These are phyloP conservation scores for Raphicerus campestris DNA, from an alignment of 2,113 vertebrate genomes.

Conservation along the genomic window DNA sequence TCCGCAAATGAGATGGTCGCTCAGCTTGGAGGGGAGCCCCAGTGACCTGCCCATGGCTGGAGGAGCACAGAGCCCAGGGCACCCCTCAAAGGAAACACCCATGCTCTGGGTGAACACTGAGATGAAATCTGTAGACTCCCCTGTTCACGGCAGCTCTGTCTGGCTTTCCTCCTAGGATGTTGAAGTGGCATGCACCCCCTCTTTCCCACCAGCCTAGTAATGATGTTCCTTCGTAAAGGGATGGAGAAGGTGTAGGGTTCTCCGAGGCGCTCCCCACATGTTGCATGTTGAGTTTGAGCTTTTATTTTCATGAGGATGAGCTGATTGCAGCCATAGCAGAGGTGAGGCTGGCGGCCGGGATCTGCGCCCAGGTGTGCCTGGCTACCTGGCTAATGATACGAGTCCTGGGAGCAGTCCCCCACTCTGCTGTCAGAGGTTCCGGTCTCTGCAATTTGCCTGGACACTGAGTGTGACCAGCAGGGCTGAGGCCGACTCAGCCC, in stretches of 20 bases:
- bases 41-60: not conserved
- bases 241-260: not conserved
- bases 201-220: not conserved
- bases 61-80: not conserved
- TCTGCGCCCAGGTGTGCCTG: not conserved
- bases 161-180: not conserved
- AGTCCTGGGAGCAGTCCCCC: conserved; percentile 36
- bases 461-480: conserved; percentile 67
- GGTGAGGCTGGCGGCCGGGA: fast-evolving
- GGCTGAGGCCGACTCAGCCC: not conserved
- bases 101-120: too few species aligned
- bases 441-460: conserved; percentile 62
- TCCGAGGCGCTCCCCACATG: not conserved
- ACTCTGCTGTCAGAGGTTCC: conserved; percentile 48
- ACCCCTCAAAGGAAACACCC: not conserved
- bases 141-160: fast-evolving
- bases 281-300: fast-evolving
- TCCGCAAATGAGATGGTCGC: not conserved
- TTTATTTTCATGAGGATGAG: not conserved
- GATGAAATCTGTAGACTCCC: not conserved
- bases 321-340: not conserved
- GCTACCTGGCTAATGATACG: not conserved
- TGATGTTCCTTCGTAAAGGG: not conserved
- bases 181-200: fast-evolving
- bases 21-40: not conserved